Percentiles rank a stretch among this genome's conserved stretches.
These are phyloP conservation scores for Mormyrus lacerda DNA, from an alignment of 2,113 vertebrate species.

Conservation along the genomic window DNA sequence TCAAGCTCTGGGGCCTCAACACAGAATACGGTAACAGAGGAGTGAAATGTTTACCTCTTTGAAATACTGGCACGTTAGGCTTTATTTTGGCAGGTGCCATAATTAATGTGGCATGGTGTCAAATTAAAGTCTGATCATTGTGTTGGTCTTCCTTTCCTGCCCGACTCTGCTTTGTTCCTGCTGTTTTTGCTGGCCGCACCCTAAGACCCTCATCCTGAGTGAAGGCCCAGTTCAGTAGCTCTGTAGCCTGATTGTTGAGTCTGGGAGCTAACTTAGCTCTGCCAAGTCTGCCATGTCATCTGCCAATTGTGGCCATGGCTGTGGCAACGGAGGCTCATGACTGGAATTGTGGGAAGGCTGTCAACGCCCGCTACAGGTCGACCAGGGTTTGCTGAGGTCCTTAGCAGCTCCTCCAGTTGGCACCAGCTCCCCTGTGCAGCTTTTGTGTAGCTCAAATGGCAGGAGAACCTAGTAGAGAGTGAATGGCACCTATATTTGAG, in stretches of 20 bases:
- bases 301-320: neutral
- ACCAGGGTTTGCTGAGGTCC: neutral
- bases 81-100: neutral
- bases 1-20: slow-evolving; percentile 80
- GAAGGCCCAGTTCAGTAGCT: neutral
- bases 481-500: neutral
- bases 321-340: neutral
- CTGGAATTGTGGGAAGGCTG: neutral
- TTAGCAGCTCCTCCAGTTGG: neutral
- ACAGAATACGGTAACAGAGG: slow-evolving; percentile 71
- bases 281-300: neutral
- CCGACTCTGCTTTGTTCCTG: neutral
- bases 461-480: neutral
- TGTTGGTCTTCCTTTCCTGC: neutral
- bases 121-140: neutral
- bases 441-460: neutral
- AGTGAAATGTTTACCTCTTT: neutral
- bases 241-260: neutral
- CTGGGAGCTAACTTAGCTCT: neutral
- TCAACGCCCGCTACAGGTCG: neutral
- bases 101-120: neutral
- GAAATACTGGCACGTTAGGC: neutral
- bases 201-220: neutral
- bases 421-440: neutral
- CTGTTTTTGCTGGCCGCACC: neutral